phyloP scores from a whole-genome alignment of 1,140 invertebrate genomes.

The Lanistes nyassanus region DNA sequence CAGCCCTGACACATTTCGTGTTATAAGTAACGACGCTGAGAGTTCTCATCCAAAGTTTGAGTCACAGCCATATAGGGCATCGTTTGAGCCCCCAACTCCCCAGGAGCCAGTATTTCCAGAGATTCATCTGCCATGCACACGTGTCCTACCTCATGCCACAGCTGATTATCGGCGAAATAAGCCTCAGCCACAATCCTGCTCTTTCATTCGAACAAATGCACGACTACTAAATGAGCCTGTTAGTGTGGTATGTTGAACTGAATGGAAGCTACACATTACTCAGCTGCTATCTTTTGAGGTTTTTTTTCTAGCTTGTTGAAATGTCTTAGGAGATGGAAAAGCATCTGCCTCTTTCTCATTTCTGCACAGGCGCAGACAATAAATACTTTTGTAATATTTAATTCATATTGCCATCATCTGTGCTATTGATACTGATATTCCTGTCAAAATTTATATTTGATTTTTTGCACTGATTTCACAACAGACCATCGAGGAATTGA shows the following conservation, averaged over 20 bases:
- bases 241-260: slow-evolving; percentile 45
- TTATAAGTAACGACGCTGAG: slow-evolving; percentile 58
- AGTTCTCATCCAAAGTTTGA: slow-evolving; percentile 36
- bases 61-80: slow-evolving; percentile 27
- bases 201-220: slow-evolving; percentile 58
- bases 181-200: slow-evolving; percentile 53
- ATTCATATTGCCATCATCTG: background rate
- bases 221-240: slow-evolving; percentile 60
- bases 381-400: too few relatives aligned
- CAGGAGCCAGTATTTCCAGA: slow-evolving; percentile 38
- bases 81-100: slow-evolving; percentile 39
- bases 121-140: slow-evolving; percentile 45
- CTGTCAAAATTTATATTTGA: too few relatives aligned
- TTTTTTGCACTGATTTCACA: too few relatives aligned
- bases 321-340: too few relatives aligned
- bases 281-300: too few relatives aligned
- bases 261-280: too few relatives aligned
- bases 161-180: slow-evolving; percentile 56
- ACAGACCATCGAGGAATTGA: too few relatives aligned
- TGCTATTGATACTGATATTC: background rate
- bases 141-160: slow-evolving; percentile 43
- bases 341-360: too few relatives aligned
- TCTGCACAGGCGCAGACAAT: too few relatives aligned
- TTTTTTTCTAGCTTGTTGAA: too few relatives aligned
- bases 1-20: slow-evolving; percentile 61